Base-by-base conservation (phyloP, 2,888 invertebrate genomes). In the Aspidiotus destructor region DNA sequence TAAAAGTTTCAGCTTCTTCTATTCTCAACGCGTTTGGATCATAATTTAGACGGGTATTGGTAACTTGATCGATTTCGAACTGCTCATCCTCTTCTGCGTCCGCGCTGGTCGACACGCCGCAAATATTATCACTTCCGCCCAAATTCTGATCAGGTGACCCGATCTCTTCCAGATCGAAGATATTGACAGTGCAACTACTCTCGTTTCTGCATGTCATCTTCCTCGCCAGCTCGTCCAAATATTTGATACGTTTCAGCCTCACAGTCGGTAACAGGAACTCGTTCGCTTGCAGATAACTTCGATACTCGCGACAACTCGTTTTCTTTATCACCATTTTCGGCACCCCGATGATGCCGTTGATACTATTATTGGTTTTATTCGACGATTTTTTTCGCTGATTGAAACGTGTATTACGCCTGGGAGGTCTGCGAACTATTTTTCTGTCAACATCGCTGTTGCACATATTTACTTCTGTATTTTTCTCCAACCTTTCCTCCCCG, bases 251-350 rank as follows among this genome's bases (percentile, higher is more conserved):
- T 11, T 41, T 17, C 15, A 68, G 52, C 8, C 61, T 17, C 5
- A 68, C 53, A 9, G 61, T 61, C n/a, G 68, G 68, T 28, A 61
- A 53, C 42, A 68, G 15, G 7, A 17, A 54, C 8, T 15, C 48
- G 52, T 61, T 61, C 41, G 40, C 15, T n/a, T 53, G 53, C 41
- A 68, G 28, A 28, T 41, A 68, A 11, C 68, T 68, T 54, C 60
- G 44, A 41, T 68, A 68, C 44, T 61, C 41, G 40, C 42, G 44
- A 41, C 15, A 55, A 53, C 53, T 68, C 5, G 68, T 61, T n/a
- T 68, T 68, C 44, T 54, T 69, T 2, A 71, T 71, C 7, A 71
- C 71, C 17, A 71, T 70, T 70, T 71, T 71, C 11, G 71, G 71
- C 9, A 71, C 48, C 13, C 62, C 15, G 15, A 54, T 48, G 40